Evolutionary conservation across 2,888 invertebrate genomes (phyloP).

Genomic region (Cerastis leucographa): DNA sequence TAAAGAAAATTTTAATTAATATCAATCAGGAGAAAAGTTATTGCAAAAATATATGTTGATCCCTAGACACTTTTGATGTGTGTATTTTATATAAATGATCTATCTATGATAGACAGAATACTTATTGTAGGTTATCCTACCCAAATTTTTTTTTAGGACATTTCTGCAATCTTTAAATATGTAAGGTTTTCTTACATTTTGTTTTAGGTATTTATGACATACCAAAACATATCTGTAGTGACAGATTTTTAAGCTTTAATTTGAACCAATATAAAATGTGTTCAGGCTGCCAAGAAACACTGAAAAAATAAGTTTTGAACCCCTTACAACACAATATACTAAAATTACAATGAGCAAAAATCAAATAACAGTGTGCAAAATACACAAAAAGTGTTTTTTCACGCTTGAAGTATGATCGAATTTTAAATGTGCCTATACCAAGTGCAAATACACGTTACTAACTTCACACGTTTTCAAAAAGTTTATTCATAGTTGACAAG

Average conservation of each 20-base stretch:
- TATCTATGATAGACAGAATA: background rate
- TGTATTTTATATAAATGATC: background rate
- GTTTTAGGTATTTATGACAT: background rate
- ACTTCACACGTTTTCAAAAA: background rate
- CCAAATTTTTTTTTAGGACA: background rate
- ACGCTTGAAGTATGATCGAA: background rate
- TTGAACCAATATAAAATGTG: background rate
- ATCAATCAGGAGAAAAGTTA: no score
- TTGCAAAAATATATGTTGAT: no score
- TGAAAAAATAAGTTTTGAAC: background rate
- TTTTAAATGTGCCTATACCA: conserved; percentile 1
- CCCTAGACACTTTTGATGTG: no score
- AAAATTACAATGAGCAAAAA: background rate
- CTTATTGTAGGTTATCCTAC: background rate
- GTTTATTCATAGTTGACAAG: background rate
- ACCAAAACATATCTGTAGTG: background rate
- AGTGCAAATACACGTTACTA: background rate
- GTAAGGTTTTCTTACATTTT: background rate
- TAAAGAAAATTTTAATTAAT: no score
- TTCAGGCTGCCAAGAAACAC: background rate
- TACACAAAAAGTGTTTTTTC: background rate
- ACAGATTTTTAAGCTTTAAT: background rate
- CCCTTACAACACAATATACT: no score
- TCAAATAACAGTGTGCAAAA: background rate
- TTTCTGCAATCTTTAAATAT: background rate